Evolutionary conservation across 2,113 vertebrate species (phyloP).

Genomic region (Calcarius ornatus): DNA sequence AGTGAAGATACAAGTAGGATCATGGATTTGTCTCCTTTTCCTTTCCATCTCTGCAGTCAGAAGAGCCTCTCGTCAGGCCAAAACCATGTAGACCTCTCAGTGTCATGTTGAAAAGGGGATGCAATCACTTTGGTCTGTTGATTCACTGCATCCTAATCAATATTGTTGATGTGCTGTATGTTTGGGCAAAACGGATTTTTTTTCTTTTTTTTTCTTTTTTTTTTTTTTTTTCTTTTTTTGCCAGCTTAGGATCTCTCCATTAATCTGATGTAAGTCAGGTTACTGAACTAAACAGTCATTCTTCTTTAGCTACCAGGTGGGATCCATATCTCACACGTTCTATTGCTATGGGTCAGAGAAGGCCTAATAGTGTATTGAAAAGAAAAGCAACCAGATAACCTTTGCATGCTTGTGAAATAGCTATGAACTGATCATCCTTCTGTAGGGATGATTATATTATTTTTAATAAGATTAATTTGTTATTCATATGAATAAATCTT

Average conservation of each 20-base stretch:
- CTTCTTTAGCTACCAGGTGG: neutral
- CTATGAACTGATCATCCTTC: neutral
- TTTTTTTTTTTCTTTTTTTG: neutral
- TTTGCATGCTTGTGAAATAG: neutral
- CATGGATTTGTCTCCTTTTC: fast-evolving
- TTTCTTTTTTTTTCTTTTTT: too few species aligned
- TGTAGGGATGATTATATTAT: neutral
- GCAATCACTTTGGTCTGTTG: neutral
- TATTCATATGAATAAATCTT: neutral
- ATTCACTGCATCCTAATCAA: neutral
- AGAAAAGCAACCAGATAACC: neutral
- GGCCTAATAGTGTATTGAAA: neutral
- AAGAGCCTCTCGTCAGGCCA: neutral
- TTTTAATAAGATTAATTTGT: neutral
- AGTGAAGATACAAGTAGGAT: neutral
- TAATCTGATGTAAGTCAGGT: neutral
- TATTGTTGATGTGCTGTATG: neutral
- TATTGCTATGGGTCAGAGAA: neutral
- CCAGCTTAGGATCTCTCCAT: neutral
- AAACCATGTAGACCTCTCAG: neutral
- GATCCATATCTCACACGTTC: neutral
- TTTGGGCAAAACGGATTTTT: neutral
- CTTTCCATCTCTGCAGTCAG: neutral
- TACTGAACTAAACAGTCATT: neutral
- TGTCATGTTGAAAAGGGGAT: neutral